Base-by-base conservation (phyloP, 2,797 vertebrate species). In the Yasuhikotakia modesta region DNA sequence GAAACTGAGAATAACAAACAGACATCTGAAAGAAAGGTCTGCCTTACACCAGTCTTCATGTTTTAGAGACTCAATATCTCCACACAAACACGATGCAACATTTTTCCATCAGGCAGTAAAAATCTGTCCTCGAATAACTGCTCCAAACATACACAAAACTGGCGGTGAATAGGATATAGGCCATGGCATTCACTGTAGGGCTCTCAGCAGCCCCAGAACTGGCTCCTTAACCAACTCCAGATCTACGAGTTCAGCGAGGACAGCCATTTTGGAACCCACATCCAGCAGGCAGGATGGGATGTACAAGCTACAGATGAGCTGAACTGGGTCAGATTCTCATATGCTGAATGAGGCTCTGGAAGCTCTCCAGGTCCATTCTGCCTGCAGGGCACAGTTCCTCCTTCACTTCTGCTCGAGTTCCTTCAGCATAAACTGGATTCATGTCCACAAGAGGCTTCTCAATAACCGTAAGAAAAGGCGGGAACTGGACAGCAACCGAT, bases 281-380 rank as follows among this genome's bases (percentile, higher is more conserved):
- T 73, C 84, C 80, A 75, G 79, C 79, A 76, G 55, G 46, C 46
- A 63, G 70, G 64, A 69, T 16, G 45, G 65, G 64, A 45, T 61
- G 43, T 43, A 53, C 72, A 46, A 68, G 73, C 77, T 68, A 58
- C 75, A 70, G 73, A 76, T 79, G 35, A 55, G 61, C 73, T 58
- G 27, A 60, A 79, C 68, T 70, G 65, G 81, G 79, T 81, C 70
- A 71, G 76, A 81, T 85, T 79, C 79, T 79, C 69, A 80, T 68
- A 75, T 50, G 66, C 76, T 79, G 73, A 85, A 79, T 79, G 66
- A 83, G 81, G 74, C 53, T 30, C 48, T 78, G 82, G 81, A 80
- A 35, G 32, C 32, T 24, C 22, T 71, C 76, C 76, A 78, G 68
- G 46, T 78, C 61, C 79, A 83, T 35, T 32, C 46, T 53, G 75